These are phyloP conservation scores for Protonemura montana DNA, from an alignment of 2,888 invertebrate species.

Conservation along the genomic window DNA sequence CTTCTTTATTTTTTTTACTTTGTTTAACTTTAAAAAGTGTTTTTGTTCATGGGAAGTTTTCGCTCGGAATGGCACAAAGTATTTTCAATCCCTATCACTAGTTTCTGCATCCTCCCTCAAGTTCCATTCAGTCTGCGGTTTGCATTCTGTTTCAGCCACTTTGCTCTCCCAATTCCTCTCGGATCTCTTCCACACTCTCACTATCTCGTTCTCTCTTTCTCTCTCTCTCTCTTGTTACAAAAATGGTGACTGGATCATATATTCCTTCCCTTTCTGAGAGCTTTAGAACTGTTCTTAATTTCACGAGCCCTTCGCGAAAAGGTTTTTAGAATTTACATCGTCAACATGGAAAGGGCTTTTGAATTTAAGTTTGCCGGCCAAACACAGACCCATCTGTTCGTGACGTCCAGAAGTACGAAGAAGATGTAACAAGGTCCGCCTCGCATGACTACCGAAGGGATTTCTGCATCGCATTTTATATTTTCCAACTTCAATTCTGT, in stretches of 20 bases:
- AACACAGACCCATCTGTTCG: not conserved
- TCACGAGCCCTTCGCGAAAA: slow-evolving; percentile 34
- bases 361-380: slow-evolving; percentile 7
- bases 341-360: slow-evolving; percentile 35
- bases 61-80: slow-evolving; percentile 37
- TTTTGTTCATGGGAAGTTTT: slow-evolving; percentile 41
- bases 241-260: not conserved
- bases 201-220: not conserved
- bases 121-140: slow-evolving; percentile 18
- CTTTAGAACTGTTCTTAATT: slow-evolving; percentile 34
- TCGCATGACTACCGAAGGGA: not conserved
- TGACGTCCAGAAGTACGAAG: not conserved
- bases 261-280: slow-evolving; percentile 19
- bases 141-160: slow-evolving; percentile 40
- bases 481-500: not conserved
- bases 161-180: slow-evolving; percentile 20
- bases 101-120: slow-evolving; percentile 40
- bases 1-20: slow-evolving; percentile 24
- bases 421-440: not conserved
- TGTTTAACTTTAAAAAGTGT: slow-evolving; percentile 41
- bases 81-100: slow-evolving; percentile 39
- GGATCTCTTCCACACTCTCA: not conserved
- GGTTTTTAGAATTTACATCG: slow-evolving; percentile 38
- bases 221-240: not conserved
- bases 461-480: not conserved